Evolutionary conservation across 2,888 invertebrate species (phyloP), one percentile per base, ranked within the genome.

Genomic region (Stomorhina lunata): DNA sequence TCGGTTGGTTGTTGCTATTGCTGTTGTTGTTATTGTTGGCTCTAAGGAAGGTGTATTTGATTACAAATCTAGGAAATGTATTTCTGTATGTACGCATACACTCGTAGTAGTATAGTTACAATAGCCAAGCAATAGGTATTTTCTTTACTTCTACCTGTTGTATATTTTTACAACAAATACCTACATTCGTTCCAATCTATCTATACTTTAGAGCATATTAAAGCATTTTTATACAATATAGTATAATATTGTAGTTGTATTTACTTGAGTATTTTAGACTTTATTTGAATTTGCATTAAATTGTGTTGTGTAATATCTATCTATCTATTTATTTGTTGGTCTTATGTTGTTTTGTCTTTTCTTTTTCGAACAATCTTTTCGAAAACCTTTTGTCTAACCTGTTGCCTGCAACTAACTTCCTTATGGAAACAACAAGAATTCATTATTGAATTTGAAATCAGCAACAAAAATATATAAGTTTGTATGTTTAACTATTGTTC

Each of bases 41-140:
- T 82, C 65, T 43, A 81, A 78, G 81, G 78, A 81, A 81, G 81
- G 81, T 78, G 78, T 81, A 81, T 81, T 82, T 71, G 82, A 79
- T 79, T 82, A 82, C 79, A 82, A 79, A 82, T 75, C 79, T 75
- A 82, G 82, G 82, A 82, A 82, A 79, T 82, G 69, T 29, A 73
- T 50, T 50, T 50, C 10, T 50, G 12, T 37, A 65, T 17, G 37
- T 76, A 22, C 48, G 25, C 40, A 76, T 53, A 59, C 40, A 65
- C 53, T 55, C 34, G 57, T 50, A 65, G 78, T 63, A 69, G 73
- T 71, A 29, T 25, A 27, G 69, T 55, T 10, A 57, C n/a, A 53
- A 25, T 7, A 27, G 2, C n/a, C 32, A n/a, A 17, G 32, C 25
- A 57, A 66, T 55, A 17, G 9, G 1, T 29, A 17, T 50, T 57